A percentile compares a stretch with the other conserved stretches of the same genome.
Evolutionary conservation across 2,797 vertebrate genomes (phyloP).

Genomic region (Morelia viridis): DNA sequence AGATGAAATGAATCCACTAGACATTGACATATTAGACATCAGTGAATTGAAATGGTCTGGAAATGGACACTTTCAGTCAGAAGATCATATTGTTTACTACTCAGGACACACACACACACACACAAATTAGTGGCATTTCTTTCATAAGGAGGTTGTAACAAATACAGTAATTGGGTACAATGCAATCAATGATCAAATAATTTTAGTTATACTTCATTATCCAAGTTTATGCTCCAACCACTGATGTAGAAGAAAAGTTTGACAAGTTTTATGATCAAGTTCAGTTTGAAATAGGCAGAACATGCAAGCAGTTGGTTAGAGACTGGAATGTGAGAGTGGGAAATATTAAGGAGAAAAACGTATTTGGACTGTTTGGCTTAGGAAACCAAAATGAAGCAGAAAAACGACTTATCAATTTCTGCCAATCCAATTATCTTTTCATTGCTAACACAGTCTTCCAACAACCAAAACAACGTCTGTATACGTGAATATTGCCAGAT

Average conservation of each 20-base stretch:
- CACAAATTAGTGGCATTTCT: neutral
- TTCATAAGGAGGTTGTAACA: neutral
- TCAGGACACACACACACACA: neutral
- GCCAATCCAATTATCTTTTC: neutral
- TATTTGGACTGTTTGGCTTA: neutral
- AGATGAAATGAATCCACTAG: neutral
- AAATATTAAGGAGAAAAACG: neutral
- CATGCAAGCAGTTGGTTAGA: neutral
- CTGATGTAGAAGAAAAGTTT: neutral
- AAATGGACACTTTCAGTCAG: neutral
- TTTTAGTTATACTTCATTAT: neutral
- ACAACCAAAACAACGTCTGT: neutral
- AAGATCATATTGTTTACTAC: neutral
- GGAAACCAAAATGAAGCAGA: neutral
- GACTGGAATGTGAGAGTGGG: no score
- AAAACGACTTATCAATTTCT: neutral
- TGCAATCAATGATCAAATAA: neutral
- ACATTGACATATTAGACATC: neutral
- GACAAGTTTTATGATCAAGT: neutral
- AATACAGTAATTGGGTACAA: neutral
- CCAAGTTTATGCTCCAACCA: neutral
- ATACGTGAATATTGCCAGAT: neutral
- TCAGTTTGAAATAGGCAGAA: neutral
- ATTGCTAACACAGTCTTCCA: neutral
- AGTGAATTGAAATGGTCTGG: neutral